Evolutionary conservation across 1,140 invertebrate genomes (phyloP), one percentile per base, ranked within the genome.

Genomic region (Hormaphis cornu): DNA sequence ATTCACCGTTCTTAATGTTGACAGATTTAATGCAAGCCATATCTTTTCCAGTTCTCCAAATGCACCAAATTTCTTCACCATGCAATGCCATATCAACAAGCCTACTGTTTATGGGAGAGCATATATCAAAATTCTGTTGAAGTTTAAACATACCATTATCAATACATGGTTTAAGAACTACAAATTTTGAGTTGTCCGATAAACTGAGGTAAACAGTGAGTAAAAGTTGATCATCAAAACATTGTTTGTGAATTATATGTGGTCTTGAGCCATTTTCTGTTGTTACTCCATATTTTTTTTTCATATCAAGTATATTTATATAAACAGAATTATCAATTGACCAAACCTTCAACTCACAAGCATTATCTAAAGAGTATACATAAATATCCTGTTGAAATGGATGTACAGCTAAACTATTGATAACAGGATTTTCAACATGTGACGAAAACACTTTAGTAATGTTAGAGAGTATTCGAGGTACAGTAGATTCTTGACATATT

Each of bases 401-500:
- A 5, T 66, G 61, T 16, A 66, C 61, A 33, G 44, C 61, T 30
- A 66, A 66, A 66, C 61, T 66, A 14, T 66, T 66, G n/a, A 66
- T 66, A 50, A 66, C 61, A 33, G 61, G 61, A 9, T 66, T 66
- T 16, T 66, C 61, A 66, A 66, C 40, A 66, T 66, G 44, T 9
- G 61, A 35, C 14, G 61, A 50, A 66, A 66, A 66, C 14, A 66
- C 61, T 50, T 66, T 66, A 14, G 61, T 66, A 50, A 66, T 66
- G 24, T 66, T 66, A n/a, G 61, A 66, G n/a, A 66, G 42, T 44
- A 66, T 66, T 35, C 61, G 40, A 33, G 61, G 61, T 33, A 66
- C 61, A 50, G 61, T 44, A 48, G 61, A 66, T 66, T 66, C 61
- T 33, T 66, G 61, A 66, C 61, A 66, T 42, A 66, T 66, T 50